A percentile compares a stretch with the other conserved stretches of the same genome.
Evolutionary conservation across 2,888 invertebrate genomes (phyloP).

Genomic region (Dioctria linearis): DNA sequence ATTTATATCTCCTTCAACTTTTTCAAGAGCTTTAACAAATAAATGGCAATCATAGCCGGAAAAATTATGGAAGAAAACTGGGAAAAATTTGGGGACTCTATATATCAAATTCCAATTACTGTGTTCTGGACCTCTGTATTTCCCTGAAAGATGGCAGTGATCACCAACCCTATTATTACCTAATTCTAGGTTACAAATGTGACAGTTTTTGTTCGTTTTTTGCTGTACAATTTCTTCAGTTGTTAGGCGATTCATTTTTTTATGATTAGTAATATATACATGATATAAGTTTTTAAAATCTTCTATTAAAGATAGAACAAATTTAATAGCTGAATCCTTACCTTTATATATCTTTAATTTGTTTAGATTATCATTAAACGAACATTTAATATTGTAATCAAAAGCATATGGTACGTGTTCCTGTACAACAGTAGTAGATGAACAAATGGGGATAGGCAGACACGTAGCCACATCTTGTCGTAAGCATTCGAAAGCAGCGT

Average conservation of each 20-base stretch:
- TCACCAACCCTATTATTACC: background rate
- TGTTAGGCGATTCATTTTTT: constrained; percentile 11
- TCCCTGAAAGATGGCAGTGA: too few relatives aligned
- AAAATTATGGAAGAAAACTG: too few relatives aligned
- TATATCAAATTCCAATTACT: background rate
- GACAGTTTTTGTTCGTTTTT: background rate
- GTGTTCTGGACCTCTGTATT: background rate
- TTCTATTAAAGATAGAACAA: constrained; percentile 2
- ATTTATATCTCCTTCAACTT: background rate
- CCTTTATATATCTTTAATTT: constrained; percentile 39
- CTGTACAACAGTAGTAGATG: constrained; percentile 46
- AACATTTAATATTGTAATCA: constrained; percentile 38
- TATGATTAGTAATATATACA: constrained; percentile 9
- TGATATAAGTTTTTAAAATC: constrained; percentile 10
- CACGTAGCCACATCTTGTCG: constrained; percentile 1
- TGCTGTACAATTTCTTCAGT: background rate
- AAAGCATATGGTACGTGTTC: constrained; percentile 1
- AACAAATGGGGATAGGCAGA: constrained; percentile 33
- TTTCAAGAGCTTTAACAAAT: background rate
- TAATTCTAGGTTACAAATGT: background rate
- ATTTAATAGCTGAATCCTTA: constrained; percentile 7
- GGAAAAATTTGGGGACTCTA: background rate
- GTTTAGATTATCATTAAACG: constrained; percentile 25
- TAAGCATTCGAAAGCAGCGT: background rate
- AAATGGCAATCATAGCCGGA: background rate